Evolutionary conservation across 1,140 invertebrate species (phyloP).

Genomic region (Chlorops oryzae): DNA sequence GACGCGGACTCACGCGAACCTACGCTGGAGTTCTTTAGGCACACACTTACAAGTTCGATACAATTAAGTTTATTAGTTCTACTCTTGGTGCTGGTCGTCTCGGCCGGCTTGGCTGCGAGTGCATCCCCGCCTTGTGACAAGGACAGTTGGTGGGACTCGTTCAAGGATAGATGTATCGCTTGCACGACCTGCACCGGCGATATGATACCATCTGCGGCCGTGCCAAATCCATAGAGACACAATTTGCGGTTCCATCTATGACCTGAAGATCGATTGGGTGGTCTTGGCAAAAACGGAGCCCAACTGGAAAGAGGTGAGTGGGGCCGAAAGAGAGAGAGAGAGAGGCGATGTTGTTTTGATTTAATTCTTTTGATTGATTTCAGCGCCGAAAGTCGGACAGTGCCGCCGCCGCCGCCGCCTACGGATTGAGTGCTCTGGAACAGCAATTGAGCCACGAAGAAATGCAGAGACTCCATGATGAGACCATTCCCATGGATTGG

Average conservation of each 20-base stretch:
- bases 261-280: conserved; percentile 43
- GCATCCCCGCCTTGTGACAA: conserved; percentile 30
- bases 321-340: too few relatives aligned
- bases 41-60: too few relatives aligned
- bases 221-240: conserved; percentile 44
- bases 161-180: conserved; percentile 32
- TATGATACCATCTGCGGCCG: conserved; percentile 39
- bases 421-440: conserved; percentile 17
- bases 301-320: conserved; percentile 46
- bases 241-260: conserved; percentile 42
- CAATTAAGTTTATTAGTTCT: too few relatives aligned
- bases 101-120: conserved; percentile 14
- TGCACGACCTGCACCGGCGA: conserved; percentile 40
- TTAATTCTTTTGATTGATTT: neutral
- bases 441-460: conserved; percentile 41
- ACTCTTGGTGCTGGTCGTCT: too few relatives aligned
- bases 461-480: conserved; percentile 40
- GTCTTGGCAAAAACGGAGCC: conserved; percentile 41
- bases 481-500: conserved; percentile 50
- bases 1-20: too few relatives aligned
- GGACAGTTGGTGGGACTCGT: conserved; percentile 45
- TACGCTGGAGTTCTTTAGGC: too few relatives aligned
- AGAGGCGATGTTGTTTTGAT: too few relatives aligned
- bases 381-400: conserved; percentile 41
- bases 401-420: conserved; percentile 15